Evolutionary conservation across 2,888 invertebrate species (phyloP).

Genomic region (Epirrhoe alternata): DNA sequence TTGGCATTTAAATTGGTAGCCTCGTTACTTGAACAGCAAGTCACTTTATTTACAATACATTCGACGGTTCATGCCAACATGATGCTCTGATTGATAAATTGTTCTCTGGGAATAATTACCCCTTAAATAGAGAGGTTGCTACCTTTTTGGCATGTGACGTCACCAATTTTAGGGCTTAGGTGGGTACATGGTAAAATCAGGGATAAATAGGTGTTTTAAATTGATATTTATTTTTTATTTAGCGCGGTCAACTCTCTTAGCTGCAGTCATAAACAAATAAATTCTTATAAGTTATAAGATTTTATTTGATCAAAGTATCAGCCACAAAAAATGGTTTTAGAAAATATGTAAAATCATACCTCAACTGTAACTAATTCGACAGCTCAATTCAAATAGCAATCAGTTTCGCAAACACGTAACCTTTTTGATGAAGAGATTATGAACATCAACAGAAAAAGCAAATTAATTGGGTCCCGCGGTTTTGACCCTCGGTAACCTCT

Average conservation of each 20-base stretch:
- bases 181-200: no score
- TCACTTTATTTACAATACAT: constrained; percentile 41
- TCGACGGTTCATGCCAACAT: constrained; percentile 28
- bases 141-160: no score
- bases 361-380: not conserved
- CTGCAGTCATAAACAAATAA: no score
- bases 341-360: not conserved
- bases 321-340: not conserved
- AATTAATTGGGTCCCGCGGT: constrained; percentile 29
- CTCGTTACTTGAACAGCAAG: constrained; percentile 58
- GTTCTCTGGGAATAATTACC: not conserved
- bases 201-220: not conserved
- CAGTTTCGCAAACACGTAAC: constrained; percentile 26
- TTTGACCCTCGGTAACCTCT: constrained; percentile 22
- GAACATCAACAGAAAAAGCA: constrained; percentile 25
- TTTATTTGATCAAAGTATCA: not conserved
- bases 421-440: constrained; percentile 31
- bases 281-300: no score
- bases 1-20: constrained; percentile 78
- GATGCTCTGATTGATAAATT: constrained; percentile 34
- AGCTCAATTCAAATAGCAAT: constrained; percentile 21
- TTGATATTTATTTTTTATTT: not conserved
- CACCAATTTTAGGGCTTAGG: no score
- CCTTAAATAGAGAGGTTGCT: no score
- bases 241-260: no score